Base-by-base conservation (phyloP, 1,140 invertebrate species). In the Cryptotermes secundus region DNA sequence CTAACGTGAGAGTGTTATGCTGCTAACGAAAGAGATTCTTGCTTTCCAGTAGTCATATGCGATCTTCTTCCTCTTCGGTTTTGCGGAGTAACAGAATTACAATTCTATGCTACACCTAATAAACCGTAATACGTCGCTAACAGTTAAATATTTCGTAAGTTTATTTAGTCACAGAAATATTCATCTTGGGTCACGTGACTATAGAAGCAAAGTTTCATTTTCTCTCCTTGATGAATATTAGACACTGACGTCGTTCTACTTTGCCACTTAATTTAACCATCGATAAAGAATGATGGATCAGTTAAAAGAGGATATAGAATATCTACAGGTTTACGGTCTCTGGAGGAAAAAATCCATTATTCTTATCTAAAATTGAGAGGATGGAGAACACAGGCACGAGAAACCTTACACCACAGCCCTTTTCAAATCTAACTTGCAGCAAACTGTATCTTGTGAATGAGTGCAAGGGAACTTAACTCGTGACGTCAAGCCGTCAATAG, bases 321-420 rank as follows among this genome's bases (percentile, higher is more conserved):
- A 72, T n/a, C 59, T 31, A 31, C n/a, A 31, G 26, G 59, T 72
- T 72, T 72, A 16, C 26, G 31, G 26, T 14, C 26, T 72, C 26
- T 72, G 59, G 14, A 72, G 59, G 59, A 31, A 31, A 72, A 31
- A 31, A 31, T 72, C 59, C 59, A 72, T 72, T 72, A 72, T 14
- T 31, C 59, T 72, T 72, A 72, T 72, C 59, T 72, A 31, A 72
- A 72, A 72, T 72, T 31, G n/a, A 72, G 59, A 72, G 31, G 59
- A 72, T 31, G 9, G 31, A 72, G n/a, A 49, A 16, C 59, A 72
- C n/a, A 72, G 14, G 45, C 16, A 49, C 3, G 45, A 16, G 59
- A 72, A 7, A 14, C 26, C 9, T 10, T 72, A 72, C n/a, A 14
- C 26, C 26, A 31, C n/a, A 72, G 3, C 26, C 59, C n/a, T 72